Base-by-base conservation (phyloP, 2,797 vertebrate species). In the Hydrolagus colliei region DNA sequence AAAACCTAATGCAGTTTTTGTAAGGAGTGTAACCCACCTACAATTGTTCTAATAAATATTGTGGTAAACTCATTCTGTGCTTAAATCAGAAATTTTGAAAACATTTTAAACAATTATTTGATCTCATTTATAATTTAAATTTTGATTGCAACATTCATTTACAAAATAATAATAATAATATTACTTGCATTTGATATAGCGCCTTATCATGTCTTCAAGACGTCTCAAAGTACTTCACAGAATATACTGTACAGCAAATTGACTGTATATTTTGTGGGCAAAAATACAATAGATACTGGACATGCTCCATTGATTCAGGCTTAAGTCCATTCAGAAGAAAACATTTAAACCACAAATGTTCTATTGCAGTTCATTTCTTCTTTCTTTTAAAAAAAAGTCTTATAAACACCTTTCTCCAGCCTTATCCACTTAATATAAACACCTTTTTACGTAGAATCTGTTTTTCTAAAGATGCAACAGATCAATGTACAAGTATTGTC, bases 41-140 rank as follows among this genome's bases (percentile, higher is more conserved):
- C 22, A 89, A 78, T 87, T 71, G 87, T 77, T 87, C 87, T 88
- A 89, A 68, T 89, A 87, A 89, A 87, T 89, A 90, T 89, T 73
- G 86, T 88, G 88, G 88, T 87, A 89, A 91, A 90, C 12, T 87
- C 12, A 35, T 14, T 18, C 41, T 71, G 79, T 18, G 32, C 20
- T 84, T 65, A 3, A 84, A 84, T 63, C 65, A 10, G 27, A 32
- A 18, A 11, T 35, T 13, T 35, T 35, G 63, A n/a, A 20, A 16
- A 32, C 2, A 18, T 68, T 10, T 10, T 68, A 10, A 16, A 67
- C 78, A 80, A 32, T 22, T 52, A 52, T 52, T 52, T 2, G 16
- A 27, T 65, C 67, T 67, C 67, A 35, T 67, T 68, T 11, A 32
- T n/a, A 20, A 52, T 1, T 63, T 65, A 11, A 68, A 32, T n/a